Evolutionary conservation across 2,888 invertebrate genomes (phyloP).

Genomic region (Sinopyrophorus schimmeli): DNA sequence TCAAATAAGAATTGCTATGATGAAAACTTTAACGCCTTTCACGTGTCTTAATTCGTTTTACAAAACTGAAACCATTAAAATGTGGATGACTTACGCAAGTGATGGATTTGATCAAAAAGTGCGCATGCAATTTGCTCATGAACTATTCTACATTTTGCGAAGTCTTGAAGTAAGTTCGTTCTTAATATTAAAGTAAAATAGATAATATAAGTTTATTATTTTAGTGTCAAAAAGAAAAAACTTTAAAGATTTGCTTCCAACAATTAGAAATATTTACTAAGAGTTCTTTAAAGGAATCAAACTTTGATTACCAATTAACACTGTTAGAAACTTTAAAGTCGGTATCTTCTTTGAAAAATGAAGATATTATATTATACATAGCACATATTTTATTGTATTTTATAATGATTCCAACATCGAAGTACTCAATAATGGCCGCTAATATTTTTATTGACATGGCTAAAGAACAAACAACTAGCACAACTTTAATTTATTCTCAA

Average conservation of each 20-base stretch:
- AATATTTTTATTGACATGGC: constrained; percentile 63
- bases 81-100: constrained; percentile 53
- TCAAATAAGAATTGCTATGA: constrained; percentile 47
- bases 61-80: constrained; percentile 45
- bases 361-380: constrained; percentile 55
- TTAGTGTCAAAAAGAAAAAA: constrained; percentile 52
- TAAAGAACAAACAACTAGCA: constrained; percentile 58
- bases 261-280: constrained; percentile 57
- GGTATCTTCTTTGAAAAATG: constrained; percentile 54
- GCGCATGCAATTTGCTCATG: constrained; percentile 48
- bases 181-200: constrained; percentile 6
- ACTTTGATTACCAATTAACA: constrained; percentile 60
- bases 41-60: constrained; percentile 55
- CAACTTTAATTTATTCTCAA: constrained; percentile 63
- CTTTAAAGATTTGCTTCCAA: constrained; percentile 55
- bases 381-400: constrained; percentile 63
- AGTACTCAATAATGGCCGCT: constrained; percentile 61
- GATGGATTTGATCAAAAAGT: constrained; percentile 49
- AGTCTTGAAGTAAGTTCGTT: constrained; percentile 42
- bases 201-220: too few species aligned
- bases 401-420: constrained; percentile 66
- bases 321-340: constrained; percentile 60
- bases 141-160: constrained; percentile 47
- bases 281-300: constrained; percentile 58
- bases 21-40: constrained; percentile 52